Base-by-base conservation (phyloP, 2,113 vertebrate genomes). In the Pygoscelis adeliae region DNA sequence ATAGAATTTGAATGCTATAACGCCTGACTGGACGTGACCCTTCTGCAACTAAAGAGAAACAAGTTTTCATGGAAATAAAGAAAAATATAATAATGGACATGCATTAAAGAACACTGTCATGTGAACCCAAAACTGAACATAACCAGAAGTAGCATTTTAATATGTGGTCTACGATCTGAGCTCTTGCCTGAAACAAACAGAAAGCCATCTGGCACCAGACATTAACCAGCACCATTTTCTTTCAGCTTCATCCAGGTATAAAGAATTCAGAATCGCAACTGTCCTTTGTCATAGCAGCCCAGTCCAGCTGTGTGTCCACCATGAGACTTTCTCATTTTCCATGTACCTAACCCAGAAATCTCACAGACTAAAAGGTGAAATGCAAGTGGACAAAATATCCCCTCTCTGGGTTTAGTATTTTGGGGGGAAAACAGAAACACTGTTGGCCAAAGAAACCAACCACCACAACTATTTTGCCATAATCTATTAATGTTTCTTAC, bases 101-200 rank as follows among this genome's bases (percentile, higher is more conserved):
- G 12, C 62, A 76, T 72, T 91, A 77, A 95, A 83, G 87, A 89
- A 71, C 61, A 44, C 44, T 92, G 49, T n/a, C n/a, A 52, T 62
- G 82, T 70, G 65, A 79, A 27, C 40, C 58, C 63, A 88, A 96
- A 58, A 44, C 26, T 67, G 83, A 89, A 49, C 21, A 42, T 73
- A 90, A 76, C 42, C 95, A 97, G 84, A 94, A 97, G 36, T 34
- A 76, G 76, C 19, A 81, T 84, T 81, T 34, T 65, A 71, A 87
- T 78, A 72, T 79, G 79, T 89, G 89, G 82, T 80, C 49, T 94
- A 93, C 22, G 40, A 84, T 52, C 10, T 82, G 88, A 89, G 40
- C 15, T 69, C 44, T 65, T 69, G 71, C 72, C 91, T 56, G 55
- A 97, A 94, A 30, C 15, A 69, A 84, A 46, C 55, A 79, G 53